These are phyloP conservation scores for Pantherophis vulpinus DNA, from an alignment of 2,797 vertebrate species.

Conservation along the genomic window DNA sequence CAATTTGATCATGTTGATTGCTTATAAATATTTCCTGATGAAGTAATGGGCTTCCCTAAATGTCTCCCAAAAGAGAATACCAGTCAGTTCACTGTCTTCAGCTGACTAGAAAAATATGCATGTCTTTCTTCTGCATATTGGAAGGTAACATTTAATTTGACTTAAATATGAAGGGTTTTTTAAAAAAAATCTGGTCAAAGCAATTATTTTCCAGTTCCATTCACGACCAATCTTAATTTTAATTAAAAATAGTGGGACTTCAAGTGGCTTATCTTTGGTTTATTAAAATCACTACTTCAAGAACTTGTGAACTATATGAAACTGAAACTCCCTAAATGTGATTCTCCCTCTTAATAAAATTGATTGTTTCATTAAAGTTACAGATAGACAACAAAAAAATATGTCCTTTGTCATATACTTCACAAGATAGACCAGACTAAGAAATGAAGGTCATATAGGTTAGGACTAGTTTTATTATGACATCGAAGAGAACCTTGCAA, in stretches of 20 bases:
- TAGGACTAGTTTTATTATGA: background rate
- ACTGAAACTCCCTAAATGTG: background rate
- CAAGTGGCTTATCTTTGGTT: background rate
- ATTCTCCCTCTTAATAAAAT: background rate
- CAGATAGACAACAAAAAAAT: background rate
- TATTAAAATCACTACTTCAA: background rate
- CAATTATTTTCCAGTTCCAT: background rate
- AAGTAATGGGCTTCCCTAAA: background rate
- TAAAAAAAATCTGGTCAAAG: background rate
- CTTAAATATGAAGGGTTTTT: background rate
- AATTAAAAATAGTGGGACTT: background rate
- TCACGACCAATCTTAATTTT: background rate
- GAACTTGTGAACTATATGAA: background rate
- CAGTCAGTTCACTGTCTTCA: background rate
- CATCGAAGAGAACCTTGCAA: background rate
- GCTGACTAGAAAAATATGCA: conserved; percentile 1
- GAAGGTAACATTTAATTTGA: background rate
- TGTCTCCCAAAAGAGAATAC: background rate
- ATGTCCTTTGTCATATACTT: background rate
- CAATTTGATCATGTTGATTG: background rate
- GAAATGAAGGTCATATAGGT: background rate
- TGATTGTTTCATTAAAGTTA: background rate
- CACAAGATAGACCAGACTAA: background rate
- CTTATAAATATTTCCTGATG: background rate
- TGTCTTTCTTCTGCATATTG: background rate